Evolutionary conservation across 2,888 invertebrate species (phyloP), one percentile per base, ranked within the genome.

Genomic region (Epinotia bilunana): DNA sequence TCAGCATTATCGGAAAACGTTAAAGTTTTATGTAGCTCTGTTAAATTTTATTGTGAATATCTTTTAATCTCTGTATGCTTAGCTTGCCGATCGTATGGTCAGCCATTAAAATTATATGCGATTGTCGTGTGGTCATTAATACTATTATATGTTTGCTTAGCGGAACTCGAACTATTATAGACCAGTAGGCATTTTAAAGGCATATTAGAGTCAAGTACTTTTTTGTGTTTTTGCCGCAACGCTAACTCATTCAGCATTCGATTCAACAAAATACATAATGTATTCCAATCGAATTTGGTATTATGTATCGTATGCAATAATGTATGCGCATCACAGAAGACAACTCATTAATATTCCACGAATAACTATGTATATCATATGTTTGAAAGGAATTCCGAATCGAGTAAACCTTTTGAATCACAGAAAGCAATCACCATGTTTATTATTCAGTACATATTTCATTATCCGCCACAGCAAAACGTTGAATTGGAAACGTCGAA

Each of bases 31-130:
- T 86, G 82, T 77, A 70, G 74, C 68, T 80, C 78, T 83, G 81
- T 89, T 85, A 88, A 88, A 87, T 87, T 87, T 89, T 88, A 88
- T 86, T 83, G 80, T 80, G 73, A 79, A 83, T 82, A 83, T 86
- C 84, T 85, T 86, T 86, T 86, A 86, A 86, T 86, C 83, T 84
- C 82, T 79, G 79, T 64, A 55, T 79, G 53, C 70, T 74, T 71
- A 75, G 75, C 33, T 23, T 33, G 65, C 53, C 13, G 60, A 60
- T 55, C 61, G 71, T 70, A 43, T 9, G 67, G 71, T 46, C 61
- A 20, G 61, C 61, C n/a, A 57, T 75, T 75, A 75, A 75, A 72
- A 67, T 67, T 43, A 67, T 67, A 33, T n/a, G 33, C 11, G 28
- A 67, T 43, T 69, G 20, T 62, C 9, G 53, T 71, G 33, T 20